Conservation (phyloP, 2,797 vertebrate species). For the Alfaro cultratus region DNA sequence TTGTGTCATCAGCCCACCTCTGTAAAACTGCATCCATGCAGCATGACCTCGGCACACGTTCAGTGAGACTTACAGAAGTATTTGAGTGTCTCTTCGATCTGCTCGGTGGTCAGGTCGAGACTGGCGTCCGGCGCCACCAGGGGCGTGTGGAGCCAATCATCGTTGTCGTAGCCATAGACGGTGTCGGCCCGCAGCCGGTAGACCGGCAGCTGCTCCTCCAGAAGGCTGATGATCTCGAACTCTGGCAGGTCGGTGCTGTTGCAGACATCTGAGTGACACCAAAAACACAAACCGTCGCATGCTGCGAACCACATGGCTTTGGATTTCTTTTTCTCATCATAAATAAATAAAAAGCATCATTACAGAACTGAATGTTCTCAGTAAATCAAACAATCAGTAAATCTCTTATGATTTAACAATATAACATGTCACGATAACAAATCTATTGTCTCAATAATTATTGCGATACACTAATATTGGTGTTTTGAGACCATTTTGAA, state of each 20-base stretch:
- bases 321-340: not conserved
- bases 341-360: not conserved
- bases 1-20: not conserved
- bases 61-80: conserved; percentile 92
- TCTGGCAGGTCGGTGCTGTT: conserved; percentile 97
- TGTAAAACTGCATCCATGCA: not conserved
- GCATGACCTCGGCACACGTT: not conserved
- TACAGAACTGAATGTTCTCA: not conserved
- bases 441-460: too few species aligned
- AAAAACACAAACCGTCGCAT: not conserved
- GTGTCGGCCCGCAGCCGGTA: conserved; percentile 95
- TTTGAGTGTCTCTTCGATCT: conserved; percentile 97
- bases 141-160: conserved; percentile 98
- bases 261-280: conserved; percentile 89
- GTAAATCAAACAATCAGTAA: too few species aligned
- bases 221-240: conserved; percentile 98
- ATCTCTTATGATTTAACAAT: too few species aligned
- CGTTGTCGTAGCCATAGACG: conserved; percentile 95
- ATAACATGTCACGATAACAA: too few species aligned
- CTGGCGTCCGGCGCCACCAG: conserved; percentile 89
- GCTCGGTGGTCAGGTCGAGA: conserved; percentile 93
- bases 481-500: too few species aligned
- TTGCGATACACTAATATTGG: too few species aligned
- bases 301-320: not conserved
- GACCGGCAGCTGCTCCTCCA: conserved; percentile 96